Conservation (phyloP, 2,888 invertebrate genomes). For the Eupithecia pulchellata region DNA sequence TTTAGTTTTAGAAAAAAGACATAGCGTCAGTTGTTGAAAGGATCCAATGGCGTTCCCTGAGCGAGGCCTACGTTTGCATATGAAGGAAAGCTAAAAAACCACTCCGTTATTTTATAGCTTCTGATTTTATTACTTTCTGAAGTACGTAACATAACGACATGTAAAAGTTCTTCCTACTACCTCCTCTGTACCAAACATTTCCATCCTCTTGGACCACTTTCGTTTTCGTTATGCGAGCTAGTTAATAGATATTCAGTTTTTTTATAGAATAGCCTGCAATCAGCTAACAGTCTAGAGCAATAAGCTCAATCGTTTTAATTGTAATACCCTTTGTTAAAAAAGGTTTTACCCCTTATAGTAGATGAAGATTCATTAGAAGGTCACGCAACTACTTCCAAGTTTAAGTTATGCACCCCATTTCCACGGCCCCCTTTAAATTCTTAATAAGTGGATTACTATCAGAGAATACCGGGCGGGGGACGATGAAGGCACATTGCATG, state of each 20-base stretch:
- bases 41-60: not conserved
- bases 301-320: no score
- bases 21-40: not conserved
- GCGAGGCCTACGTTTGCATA: not conserved
- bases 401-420: constrained; percentile 48
- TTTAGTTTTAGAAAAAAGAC: constrained; percentile 2
- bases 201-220: not conserved
- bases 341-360: no score
- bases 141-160: not conserved
- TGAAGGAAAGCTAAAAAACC: not conserved
- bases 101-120: not conserved
- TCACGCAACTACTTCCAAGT: not conserved
- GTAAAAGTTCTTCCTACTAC: not conserved
- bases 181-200: not conserved
- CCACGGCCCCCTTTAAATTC: constrained; percentile 49
- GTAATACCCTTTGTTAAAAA: no score
- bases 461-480: constrained; percentile 58
- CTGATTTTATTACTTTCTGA: constrained; percentile 3
- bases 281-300: no score
- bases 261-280: no score
- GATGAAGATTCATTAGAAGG: not conserved
- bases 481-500: constrained; percentile 44
- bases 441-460: constrained; percentile 61
- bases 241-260: no score
- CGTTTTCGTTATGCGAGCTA: not conserved